These are phyloP conservation scores for Oxygymnocypris stewartii DNA, from an alignment of 2,113 vertebrate genomes.

Conservation along the genomic window DNA sequence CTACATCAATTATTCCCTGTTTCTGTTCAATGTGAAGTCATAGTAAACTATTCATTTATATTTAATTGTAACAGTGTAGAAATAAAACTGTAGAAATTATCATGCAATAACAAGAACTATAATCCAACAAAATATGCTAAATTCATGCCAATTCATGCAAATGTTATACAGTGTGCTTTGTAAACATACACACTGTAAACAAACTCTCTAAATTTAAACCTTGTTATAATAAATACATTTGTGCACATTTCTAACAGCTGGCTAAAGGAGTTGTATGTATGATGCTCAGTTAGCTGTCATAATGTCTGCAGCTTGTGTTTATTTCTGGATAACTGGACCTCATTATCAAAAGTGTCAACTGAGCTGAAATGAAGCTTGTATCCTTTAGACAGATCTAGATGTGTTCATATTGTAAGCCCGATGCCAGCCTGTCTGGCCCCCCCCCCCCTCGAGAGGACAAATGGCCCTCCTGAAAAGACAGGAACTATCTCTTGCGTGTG, in stretches of 20 bases:
- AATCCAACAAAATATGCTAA: neutral
- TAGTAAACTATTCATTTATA: neutral
- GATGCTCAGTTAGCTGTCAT: neutral
- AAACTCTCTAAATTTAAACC: neutral
- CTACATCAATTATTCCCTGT: neutral
- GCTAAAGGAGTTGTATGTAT: neutral
- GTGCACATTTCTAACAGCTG: neutral
- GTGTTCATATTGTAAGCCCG: too few relatives aligned
- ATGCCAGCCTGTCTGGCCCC: too few relatives aligned
- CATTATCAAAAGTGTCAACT: neutral
- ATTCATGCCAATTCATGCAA: neutral
- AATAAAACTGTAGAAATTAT: neutral
- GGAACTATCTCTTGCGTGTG: too few relatives aligned
- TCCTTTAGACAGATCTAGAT: neutral
- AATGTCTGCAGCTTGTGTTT: neutral
- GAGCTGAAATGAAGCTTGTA: neutral
- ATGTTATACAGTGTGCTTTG: neutral
- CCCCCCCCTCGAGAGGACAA: too few relatives aligned
- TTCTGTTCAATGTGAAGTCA: neutral
- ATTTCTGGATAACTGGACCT: neutral
- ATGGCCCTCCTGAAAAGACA: too few relatives aligned
- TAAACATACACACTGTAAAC: neutral
- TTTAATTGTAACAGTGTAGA: neutral
- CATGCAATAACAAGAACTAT: neutral
- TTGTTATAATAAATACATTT: neutral